Conservation (phyloP, 2,113 vertebrate genomes). For the Tachuris rubrigastra region DNA sequence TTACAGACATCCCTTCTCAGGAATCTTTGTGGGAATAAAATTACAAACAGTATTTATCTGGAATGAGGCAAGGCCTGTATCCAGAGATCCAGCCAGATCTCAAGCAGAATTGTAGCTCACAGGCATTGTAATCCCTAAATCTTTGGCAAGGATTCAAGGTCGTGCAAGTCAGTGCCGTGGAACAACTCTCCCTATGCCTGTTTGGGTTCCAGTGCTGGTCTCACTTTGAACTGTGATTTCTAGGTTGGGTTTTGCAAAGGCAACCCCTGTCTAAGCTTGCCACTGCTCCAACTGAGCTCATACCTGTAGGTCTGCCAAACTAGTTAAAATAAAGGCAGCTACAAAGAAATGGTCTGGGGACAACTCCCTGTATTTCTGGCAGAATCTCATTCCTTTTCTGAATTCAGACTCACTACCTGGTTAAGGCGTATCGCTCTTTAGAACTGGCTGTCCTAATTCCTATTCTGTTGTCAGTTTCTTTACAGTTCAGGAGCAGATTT, state of each 20-base stretch:
- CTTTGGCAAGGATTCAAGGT: background rate
- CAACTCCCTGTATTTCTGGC: background rate
- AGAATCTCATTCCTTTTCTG: background rate
- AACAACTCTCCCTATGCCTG: background rate
- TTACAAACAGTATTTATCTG: background rate
- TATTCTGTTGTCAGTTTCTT: background rate
- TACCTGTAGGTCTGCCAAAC: background rate
- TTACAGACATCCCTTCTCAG: background rate
- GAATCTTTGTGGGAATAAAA: background rate
- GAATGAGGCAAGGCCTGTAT: background rate
- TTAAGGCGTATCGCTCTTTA: background rate
- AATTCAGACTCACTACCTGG: background rate
- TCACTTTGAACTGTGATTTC: background rate
- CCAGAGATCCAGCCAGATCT: background rate
- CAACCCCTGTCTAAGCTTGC: background rate
- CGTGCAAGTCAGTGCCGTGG: background rate
- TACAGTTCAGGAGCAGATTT: background rate
- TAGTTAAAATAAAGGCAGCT: background rate
- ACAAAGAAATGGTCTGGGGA: background rate
- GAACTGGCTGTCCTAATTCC: background rate
- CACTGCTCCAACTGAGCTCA: background rate
- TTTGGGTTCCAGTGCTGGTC: background rate
- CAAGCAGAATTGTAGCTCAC: background rate
- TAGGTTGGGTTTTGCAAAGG: background rate
- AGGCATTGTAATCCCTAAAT: background rate